These are phyloP conservation scores for Leistus spinibarbis DNA, from an alignment of 2,888 invertebrate genomes.

Conservation along the genomic window DNA sequence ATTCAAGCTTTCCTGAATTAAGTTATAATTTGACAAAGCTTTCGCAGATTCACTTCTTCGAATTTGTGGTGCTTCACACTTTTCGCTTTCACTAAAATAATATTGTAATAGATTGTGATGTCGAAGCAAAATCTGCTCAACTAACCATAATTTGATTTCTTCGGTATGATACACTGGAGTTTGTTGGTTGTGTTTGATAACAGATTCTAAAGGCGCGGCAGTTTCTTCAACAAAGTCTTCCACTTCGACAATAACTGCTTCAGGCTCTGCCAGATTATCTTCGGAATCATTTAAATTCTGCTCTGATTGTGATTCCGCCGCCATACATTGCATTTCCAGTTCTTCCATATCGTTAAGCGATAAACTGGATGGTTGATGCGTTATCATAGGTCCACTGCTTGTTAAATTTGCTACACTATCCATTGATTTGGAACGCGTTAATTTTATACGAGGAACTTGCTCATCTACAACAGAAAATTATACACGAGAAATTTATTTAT, in stretches of 20 bases:
- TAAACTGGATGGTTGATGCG: constrained; percentile 74
- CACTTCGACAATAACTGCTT: constrained; percentile 79
- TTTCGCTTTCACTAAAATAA: constrained; percentile 54
- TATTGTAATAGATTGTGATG: neutral
- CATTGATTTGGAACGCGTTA: constrained; percentile 78
- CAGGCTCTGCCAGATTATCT: constrained; percentile 62
- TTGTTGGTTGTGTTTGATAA: constrained; percentile 71
- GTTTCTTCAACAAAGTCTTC: constrained; percentile 82
- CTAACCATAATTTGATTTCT: constrained; percentile 63
- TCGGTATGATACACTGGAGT: constrained; percentile 74
- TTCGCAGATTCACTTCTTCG: constrained; percentile 52
- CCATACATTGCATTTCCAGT: constrained; percentile 60
- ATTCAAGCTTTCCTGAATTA: constrained; percentile 59
- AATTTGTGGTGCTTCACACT: constrained; percentile 52
- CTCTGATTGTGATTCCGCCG: constrained; percentile 47
- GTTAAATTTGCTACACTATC: constrained; percentile 69
- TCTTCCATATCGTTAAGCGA: constrained; percentile 76
- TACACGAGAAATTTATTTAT: no score
- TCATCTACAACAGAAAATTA: constrained; percentile 44
- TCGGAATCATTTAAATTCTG: constrained; percentile 44
- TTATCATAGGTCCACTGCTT: constrained; percentile 58
- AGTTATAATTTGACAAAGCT: constrained; percentile 58
- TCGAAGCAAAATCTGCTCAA: constrained; percentile 1
- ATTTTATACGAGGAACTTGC: constrained; percentile 41
- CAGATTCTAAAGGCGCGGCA: constrained; percentile 72